Evolutionary conservation across 2,797 vertebrate species (phyloP), one percentile per base, ranked within the genome.

Genomic region (Pogonophryne albipinna): DNA sequence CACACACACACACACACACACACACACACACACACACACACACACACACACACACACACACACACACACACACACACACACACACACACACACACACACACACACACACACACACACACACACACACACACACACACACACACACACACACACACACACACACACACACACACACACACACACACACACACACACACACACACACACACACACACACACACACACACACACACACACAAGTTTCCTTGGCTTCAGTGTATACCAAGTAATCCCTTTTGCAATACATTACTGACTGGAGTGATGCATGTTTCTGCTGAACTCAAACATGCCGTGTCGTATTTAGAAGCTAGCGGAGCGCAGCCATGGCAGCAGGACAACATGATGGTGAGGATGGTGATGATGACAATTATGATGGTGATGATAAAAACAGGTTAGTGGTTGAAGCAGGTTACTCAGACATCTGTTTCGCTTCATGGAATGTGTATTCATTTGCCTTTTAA

Each of bases 261-360:
- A 19, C 31, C 38, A 1, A 6, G 31, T 3, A 9, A 19, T 27
- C 19, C 15, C 16, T 11, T 17, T 15, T 27, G 51, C 3, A 19
- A 19, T 38, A 27, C 31, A 17, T 27, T 10, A 13, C 4, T 42
- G 59, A 65, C 19, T 34, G 45, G 9, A 20, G 12, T 13, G 27
- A 42, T 27, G 31, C 11, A 34, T 46, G 49, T 20, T 19, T 34
- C 66, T 8, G 49, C 57, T 20, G 59, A 77, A 70, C 66, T 75
- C 60, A 74, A 78, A 79, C 88, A 92, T 89, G 87, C 87, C 76
- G 62, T 79, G 75, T 78, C 74, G 81, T 19, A 67, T 72, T 58
- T 45, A 66, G 71, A 62, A 41, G 44, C 71, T 72, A 72, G 65
- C 49, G 79, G 7, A 38, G 34, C 34, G 34, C 34, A 38, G 34